Conservation (phyloP, 2,113 vertebrate genomes). For the Protomyctophum bolini region DNA sequence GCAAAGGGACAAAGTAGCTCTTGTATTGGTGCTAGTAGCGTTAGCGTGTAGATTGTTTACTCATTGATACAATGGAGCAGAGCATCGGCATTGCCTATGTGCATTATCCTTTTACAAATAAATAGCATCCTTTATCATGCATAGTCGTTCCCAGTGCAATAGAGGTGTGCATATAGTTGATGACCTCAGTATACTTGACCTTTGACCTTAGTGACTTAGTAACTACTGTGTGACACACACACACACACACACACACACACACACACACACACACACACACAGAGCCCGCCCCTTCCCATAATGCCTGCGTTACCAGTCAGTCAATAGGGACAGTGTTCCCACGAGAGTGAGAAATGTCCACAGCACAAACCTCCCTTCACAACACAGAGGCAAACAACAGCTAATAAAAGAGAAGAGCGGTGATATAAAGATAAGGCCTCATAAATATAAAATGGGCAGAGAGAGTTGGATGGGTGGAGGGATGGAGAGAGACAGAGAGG, state of each 20-base stretch:
- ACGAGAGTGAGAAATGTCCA: slow-evolving; percentile 79
- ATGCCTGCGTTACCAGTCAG: slow-evolving; percentile 66
- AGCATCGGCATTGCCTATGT: too few species aligned
- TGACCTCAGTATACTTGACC: too few species aligned
- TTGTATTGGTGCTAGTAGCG: too few species aligned
- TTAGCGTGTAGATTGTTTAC: too few species aligned
- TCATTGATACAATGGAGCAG: too few species aligned
- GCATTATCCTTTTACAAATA: too few species aligned
- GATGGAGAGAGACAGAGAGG: too few species aligned
- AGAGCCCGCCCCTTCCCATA: neutral
- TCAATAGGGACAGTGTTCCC: slow-evolving; percentile 79
- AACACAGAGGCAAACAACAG: slow-evolving; percentile 75
- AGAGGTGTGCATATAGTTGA: too few species aligned
- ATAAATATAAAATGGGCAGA: slow-evolving; percentile 67
- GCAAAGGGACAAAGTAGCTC: too few species aligned
- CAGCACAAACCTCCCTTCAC: slow-evolving; percentile 74
- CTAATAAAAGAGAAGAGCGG: slow-evolving; percentile 75
- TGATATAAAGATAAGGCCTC: slow-evolving; percentile 80
- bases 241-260: slow-evolving; percentile 9
- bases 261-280: neutral
- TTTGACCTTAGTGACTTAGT: too few species aligned
- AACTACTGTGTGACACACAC: neutral
- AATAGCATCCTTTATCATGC: too few species aligned
- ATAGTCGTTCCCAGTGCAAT: too few species aligned
- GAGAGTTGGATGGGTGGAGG: neutral